These are phyloP conservation scores for Aphis gossypii DNA, from an alignment of 1,140 invertebrate genomes.

Conservation along the genomic window DNA sequence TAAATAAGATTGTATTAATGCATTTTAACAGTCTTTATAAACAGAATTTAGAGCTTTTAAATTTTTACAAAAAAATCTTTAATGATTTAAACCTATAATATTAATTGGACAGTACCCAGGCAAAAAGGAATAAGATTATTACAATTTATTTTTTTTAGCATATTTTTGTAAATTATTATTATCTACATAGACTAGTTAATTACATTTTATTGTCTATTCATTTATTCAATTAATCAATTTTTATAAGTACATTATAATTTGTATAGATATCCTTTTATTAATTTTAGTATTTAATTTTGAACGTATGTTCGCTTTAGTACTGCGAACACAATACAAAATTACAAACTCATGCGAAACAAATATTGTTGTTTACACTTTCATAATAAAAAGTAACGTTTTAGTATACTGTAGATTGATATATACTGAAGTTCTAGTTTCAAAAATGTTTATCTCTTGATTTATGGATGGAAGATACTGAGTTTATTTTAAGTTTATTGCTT, in stretches of 20 bases:
- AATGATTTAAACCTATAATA: neutral
- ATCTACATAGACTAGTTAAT: neutral
- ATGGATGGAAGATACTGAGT: constrained; percentile 4
- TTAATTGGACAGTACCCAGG: neutral
- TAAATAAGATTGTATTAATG: neutral
- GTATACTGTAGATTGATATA: neutral
- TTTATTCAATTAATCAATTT: neutral
- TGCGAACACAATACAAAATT: neutral
- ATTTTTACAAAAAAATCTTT: neutral
- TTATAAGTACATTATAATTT: neutral
- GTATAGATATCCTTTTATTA: neutral
- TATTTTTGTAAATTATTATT: too few species aligned
- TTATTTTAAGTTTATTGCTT: neutral
- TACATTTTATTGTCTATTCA: neutral
- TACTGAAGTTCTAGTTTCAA: neutral
- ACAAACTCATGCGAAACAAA: neutral
- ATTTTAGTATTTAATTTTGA: too few species aligned
- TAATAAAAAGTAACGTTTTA: neutral
- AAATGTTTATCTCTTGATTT: constrained; percentile 43
- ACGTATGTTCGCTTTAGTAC: too few species aligned
- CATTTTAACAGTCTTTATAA: too few species aligned
- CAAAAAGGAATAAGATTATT: too few species aligned
- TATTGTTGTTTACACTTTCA: constrained; percentile 16
- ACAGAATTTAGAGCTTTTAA: too few species aligned
- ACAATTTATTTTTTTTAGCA: too few species aligned